These are phyloP conservation scores for Harpalus rufipes DNA, from an alignment of 2,888 invertebrate species.

Conservation along the genomic window DNA sequence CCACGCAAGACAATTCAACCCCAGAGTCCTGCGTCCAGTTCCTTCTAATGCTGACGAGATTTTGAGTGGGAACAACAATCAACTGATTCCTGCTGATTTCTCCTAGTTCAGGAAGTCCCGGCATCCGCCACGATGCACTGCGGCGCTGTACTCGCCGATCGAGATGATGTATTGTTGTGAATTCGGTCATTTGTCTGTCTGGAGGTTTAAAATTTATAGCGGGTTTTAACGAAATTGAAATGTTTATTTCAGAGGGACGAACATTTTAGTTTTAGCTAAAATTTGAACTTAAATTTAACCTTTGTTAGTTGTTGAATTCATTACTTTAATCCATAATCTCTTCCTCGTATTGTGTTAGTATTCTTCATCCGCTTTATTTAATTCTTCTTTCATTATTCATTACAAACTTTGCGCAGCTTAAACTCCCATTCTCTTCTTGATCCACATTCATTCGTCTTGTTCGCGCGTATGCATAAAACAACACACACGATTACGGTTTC, in stretches of 20 bases:
- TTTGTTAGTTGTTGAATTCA: too few relatives aligned
- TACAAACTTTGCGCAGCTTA: too few relatives aligned
- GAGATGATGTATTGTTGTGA: conserved; percentile 47
- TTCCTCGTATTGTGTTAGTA: too few relatives aligned
- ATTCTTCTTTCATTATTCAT: too few relatives aligned
- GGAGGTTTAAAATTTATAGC: conserved; percentile 48
- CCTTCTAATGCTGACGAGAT: conserved; percentile 40
- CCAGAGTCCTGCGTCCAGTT: conserved; percentile 8
- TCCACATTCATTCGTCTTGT: conserved; percentile 20
- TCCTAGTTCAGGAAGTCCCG: conserved; percentile 35
- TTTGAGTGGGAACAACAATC: conserved; percentile 65
- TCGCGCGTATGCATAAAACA: conserved; percentile 42
- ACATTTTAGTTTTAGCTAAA: not conserved
- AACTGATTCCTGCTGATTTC: conserved; percentile 45
- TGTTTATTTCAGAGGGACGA: conserved; percentile 37
- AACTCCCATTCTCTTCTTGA: too few relatives aligned
- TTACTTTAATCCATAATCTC: too few relatives aligned
- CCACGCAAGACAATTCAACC: conserved; percentile 3
- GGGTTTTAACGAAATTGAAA: conserved; percentile 45
- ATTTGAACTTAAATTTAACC: too few relatives aligned
- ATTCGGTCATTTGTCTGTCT: conserved; percentile 50
- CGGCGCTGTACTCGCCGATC: conserved; percentile 21
- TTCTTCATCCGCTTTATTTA: too few relatives aligned
- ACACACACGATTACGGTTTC: conserved; percentile 14
- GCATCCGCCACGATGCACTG: not conserved